Percentiles rank a stretch among this genome's conserved stretches.
phyloP scores from a whole-genome alignment of 2,888 invertebrate genomes.

The Phytoseiulus persimilis region DNA sequence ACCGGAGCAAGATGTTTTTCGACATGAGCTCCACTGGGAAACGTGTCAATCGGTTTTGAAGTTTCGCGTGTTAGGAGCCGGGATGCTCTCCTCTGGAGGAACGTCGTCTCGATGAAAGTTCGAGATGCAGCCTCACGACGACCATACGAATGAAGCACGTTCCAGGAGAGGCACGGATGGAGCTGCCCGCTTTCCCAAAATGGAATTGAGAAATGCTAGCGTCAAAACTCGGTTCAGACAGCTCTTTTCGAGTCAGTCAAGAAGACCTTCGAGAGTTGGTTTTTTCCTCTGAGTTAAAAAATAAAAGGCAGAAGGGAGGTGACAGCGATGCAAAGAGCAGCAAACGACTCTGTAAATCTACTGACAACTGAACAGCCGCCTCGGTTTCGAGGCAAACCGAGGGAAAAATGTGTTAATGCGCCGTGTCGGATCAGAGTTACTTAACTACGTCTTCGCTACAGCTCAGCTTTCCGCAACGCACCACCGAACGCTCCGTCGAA shows the following conservation, averaged over 20 bases:
- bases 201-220: too few relatives aligned
- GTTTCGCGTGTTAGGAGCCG: background rate
- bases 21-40: background rate
- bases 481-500: background rate
- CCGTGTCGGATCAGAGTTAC: background rate
- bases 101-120: too few relatives aligned
- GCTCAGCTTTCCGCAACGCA: background rate
- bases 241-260: too few relatives aligned
- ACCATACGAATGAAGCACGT: too few relatives aligned
- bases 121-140: too few relatives aligned
- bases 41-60: background rate
- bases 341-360: background rate
- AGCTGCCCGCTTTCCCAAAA: too few relatives aligned
- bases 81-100: too few relatives aligned
- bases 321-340: background rate
- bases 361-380: background rate
- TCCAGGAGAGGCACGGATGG: too few relatives aligned
- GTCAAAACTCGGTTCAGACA: too few relatives aligned
- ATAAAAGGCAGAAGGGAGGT: background rate
- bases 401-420: background rate
- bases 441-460: background rate
- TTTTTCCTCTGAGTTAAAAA: background rate
- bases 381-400: background rate
- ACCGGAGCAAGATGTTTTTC: background rate
- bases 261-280: background rate